These are phyloP conservation scores for Smutsia gigantea DNA, from an alignment of 2,797 vertebrate genomes.

Conservation along the genomic window DNA sequence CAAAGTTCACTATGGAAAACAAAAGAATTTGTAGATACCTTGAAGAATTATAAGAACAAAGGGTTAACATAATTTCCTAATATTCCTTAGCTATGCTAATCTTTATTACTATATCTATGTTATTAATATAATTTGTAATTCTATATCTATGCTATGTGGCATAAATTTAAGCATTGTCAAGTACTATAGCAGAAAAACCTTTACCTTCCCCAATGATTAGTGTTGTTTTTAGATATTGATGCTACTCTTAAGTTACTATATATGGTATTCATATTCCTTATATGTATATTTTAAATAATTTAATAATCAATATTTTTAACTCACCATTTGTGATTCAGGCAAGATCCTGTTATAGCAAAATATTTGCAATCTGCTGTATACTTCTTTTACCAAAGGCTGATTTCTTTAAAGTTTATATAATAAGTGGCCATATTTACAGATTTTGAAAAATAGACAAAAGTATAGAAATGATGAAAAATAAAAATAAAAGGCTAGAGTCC, in stretches of 20 bases:
- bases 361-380: not conserved
- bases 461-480: not conserved
- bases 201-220: not conserved
- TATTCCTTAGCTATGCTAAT: not conserved
- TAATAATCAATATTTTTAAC: not conserved
- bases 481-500: not conserved
- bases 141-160: not conserved
- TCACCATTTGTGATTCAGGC: not conserved
- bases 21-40: not conserved
- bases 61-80: not conserved
- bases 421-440: not conserved
- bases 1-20: not conserved
- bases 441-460: not conserved
- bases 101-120: not conserved
- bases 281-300: not conserved
- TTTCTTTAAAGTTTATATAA: not conserved
- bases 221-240: not conserved
- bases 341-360: not conserved
- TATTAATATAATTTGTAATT: not conserved
- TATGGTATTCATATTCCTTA: not conserved
- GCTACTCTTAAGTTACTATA: not conserved
- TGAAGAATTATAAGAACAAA: not conserved
- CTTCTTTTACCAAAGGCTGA: not conserved
- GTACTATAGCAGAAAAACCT: not conserved
- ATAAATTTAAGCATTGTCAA: not conserved